Evolutionary conservation across 2,888 invertebrate species (phyloP), one percentile per base, ranked within the genome.

Genomic region (Operophtera brumata): DNA sequence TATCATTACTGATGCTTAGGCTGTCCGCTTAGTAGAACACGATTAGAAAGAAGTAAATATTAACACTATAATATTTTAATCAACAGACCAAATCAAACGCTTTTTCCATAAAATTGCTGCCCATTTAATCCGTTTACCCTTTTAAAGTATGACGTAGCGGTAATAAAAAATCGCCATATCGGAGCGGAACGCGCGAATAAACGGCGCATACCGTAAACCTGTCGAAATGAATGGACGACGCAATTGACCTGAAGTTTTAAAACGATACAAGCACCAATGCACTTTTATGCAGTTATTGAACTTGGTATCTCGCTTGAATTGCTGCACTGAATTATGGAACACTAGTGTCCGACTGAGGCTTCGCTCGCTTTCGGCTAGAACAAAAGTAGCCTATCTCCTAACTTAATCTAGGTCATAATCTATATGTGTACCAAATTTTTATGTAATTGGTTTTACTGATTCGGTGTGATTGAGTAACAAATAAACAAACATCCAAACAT

Each of bases 91-190:
- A 54, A 46, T 37, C 39, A 37, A 51, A 46, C 42, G 41, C 41
- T 25, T 34, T 25, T n/a, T 12, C 8, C 36, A 34, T 44, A 48
- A 47, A 56, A 47, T 25, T 40, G 30, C 61, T 41, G 48, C 35
- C 54, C 46, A 53, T 68, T 73, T 56, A 56, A 56, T 56, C 56
- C 56, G 30, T 80, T 79, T 78, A 78, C 69, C 74, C 78, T 64
- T 70, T 67, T 77, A 77, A 84, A 86, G 80, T 82, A 85, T 86
- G 85, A 85, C 79, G 77, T 81, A 86, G 79, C 77, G 76, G 66
- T 64, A 76, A 82, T 86, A 86, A 88, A 87, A 86, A 87, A 80
- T 70, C 71, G 84, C 80, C 76, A 77, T 78, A 81, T 83, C 80
- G 69, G 71, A 77, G n/a, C 78, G 73, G 70, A 77, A 78, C 80